Evolutionary conservation across 2,888 invertebrate species (phyloP).

Genomic region (Scrobipalpa costella): DNA sequence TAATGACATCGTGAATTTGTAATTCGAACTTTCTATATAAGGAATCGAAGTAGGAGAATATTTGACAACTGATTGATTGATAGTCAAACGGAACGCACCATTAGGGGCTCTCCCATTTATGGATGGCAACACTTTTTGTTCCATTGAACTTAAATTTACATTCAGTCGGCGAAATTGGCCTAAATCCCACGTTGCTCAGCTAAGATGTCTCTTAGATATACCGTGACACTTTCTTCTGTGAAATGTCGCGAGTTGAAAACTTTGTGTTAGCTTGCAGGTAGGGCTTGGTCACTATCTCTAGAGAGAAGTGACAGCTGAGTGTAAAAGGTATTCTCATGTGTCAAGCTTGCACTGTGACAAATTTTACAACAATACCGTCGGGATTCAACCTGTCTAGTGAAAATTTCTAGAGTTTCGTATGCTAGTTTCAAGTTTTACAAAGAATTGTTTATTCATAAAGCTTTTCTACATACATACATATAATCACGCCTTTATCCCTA

Average conservation of each 20-base stretch:
- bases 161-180: constrained; percentile 27
- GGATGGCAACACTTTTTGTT: constrained; percentile 20
- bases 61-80: constrained; percentile 21
- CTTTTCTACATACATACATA: no score
- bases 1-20: constrained; percentile 15
- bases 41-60: constrained; percentile 17
- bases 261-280: constrained; percentile 6
- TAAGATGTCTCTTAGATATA: constrained; percentile 21
- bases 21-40: constrained; percentile 15
- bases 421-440: background rate
- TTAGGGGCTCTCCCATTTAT: constrained; percentile 10
- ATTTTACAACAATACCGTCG: background rate
- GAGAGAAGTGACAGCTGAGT: constrained; percentile 19
- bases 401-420: background rate
- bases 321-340: constrained; percentile 11
- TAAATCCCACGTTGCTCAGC: constrained; percentile 28
- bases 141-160: constrained; percentile 23
- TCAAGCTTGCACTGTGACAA: constrained; percentile 10
- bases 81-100: constrained; percentile 19
- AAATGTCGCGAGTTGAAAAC: constrained; percentile 17
- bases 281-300: constrained; percentile 17
- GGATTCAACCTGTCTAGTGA: constrained; percentile 10
- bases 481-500: no score
- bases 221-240: constrained; percentile 25
- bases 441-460: background rate